A percentile compares a stretch with the other conserved stretches of the same genome.
These are phyloP conservation scores for Manis javanica DNA, from an alignment of 2,797 vertebrate genomes.

Conservation along the genomic window DNA sequence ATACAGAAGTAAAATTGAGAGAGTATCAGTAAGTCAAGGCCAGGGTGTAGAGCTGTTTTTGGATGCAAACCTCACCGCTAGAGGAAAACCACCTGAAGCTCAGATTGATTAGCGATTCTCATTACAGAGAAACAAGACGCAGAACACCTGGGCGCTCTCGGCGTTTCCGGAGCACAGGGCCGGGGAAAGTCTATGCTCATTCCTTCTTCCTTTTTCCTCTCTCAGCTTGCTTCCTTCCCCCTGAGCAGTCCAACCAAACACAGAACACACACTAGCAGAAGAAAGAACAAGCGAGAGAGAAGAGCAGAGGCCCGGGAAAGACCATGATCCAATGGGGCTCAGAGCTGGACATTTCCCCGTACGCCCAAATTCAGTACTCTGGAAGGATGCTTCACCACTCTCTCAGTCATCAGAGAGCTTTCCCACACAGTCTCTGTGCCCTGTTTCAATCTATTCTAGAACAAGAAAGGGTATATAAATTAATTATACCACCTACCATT, in stretches of 20 bases:
- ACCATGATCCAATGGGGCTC: neutral
- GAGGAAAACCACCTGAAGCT: neutral
- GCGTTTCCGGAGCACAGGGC: neutral
- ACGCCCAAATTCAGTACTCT: neutral
- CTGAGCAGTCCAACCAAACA: neutral
- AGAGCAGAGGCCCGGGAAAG: neutral
- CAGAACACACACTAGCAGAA: neutral
- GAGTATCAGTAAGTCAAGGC: neutral
- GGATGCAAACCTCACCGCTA: neutral
- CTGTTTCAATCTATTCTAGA: constrained; percentile 26
- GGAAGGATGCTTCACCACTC: neutral
- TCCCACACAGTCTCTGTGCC: neutral
- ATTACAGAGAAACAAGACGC: neutral
- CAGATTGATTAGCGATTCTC: neutral
- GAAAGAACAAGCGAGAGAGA: neutral
- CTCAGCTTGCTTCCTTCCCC: neutral
- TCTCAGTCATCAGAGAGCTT: neutral
- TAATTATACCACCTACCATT: neutral
- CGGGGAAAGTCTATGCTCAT: neutral
- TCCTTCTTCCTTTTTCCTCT: constrained; percentile 22
- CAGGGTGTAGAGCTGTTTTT: neutral
- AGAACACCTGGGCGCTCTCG: neutral
- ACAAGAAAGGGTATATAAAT: neutral
- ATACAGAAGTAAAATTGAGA: neutral
- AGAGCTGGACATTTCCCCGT: neutral